phyloP scores from a whole-genome alignment of 2,113 vertebrate genomes.

The Ardeotis arabs region DNA sequence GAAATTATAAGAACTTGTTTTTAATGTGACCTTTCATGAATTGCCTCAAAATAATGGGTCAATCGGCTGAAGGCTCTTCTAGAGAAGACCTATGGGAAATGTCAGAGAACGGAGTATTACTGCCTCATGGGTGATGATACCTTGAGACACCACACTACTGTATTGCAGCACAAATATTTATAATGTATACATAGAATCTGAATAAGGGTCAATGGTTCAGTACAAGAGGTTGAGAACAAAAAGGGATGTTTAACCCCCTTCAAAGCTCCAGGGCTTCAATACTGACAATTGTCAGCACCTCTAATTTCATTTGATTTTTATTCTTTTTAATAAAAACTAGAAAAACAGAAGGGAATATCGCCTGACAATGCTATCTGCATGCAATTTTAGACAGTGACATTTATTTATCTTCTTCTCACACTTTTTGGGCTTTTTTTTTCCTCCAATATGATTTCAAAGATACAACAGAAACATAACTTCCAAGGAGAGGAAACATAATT shows the following conservation, averaged over 20 bases:
- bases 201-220: neutral
- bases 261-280: neutral
- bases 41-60: neutral
- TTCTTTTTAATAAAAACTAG: neutral
- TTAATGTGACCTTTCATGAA: neutral
- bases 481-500: neutral
- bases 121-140: neutral
- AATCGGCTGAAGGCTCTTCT: neutral
- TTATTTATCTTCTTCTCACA: neutral
- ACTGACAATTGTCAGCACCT: neutral
- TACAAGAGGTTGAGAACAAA: neutral
- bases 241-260: neutral
- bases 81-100: neutral
- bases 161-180: neutral
- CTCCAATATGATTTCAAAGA: neutral
- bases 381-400: neutral
- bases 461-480: neutral
- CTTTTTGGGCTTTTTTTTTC: neutral
- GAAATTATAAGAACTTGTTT: neutral
- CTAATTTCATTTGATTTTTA: neutral
- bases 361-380: neutral
- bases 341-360: neutral
- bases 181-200: neutral
- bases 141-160: neutral
- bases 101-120: neutral